phyloP scores from a whole-genome alignment of 2,113 vertebrate species.

The Chascanopsetta lugubris region DNA sequence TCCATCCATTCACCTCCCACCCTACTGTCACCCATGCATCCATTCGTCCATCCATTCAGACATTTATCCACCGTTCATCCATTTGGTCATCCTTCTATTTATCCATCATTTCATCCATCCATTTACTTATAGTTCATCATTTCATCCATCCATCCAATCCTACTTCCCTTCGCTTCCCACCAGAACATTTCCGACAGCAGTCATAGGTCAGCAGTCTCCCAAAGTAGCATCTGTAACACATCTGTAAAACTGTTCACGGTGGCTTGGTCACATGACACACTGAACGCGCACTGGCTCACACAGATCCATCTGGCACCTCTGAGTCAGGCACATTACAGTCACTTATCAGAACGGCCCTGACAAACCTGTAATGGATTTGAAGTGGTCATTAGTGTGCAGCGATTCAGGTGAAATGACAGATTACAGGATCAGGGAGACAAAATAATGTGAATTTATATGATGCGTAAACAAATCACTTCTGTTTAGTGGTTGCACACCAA shows the following conservation, averaged over 20 bases:
- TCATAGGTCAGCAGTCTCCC: neutral
- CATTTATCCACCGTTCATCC: neutral
- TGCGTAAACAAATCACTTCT: conserved; percentile 23
- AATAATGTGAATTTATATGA: conserved; percentile 22
- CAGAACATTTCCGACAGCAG: too few relatives aligned
- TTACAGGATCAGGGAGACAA: conserved; percentile 39
- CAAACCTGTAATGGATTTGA: conserved; percentile 71
- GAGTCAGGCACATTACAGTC: conserved; percentile 46
- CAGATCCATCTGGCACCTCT: conserved; percentile 20
- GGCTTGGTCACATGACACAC: conserved; percentile 13
- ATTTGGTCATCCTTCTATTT: neutral
- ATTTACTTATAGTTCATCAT: too few relatives aligned
- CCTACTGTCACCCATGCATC: too few relatives aligned
- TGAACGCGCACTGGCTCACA: neutral
- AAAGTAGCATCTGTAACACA: conserved; percentile 2
- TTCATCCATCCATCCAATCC: neutral
- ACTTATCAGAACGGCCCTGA: conserved; percentile 63
- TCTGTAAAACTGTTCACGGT: neutral
- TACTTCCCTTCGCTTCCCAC: neutral
- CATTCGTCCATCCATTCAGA: too few relatives aligned
- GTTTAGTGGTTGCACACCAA: conserved; percentile 1
- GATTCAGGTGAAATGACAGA: conserved; percentile 77
- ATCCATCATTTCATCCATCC: neutral
- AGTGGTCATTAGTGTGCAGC: conserved; percentile 78
- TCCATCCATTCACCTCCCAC: neutral